These are phyloP conservation scores for Sebastes steindachneri DNA, from an alignment of 2,797 vertebrate genomes.

Conservation along the genomic window DNA sequence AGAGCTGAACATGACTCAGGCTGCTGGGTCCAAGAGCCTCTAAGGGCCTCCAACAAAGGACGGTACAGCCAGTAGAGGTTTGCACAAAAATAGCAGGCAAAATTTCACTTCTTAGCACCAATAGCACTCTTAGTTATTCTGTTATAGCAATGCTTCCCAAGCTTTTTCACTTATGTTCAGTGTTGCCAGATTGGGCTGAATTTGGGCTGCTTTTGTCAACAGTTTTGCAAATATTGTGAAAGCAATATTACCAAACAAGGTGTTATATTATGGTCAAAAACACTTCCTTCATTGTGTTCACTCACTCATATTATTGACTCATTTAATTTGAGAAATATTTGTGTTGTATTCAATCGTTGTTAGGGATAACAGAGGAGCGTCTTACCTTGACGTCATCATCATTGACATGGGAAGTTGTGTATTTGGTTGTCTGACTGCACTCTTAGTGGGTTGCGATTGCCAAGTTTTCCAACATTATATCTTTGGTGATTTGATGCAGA, in stretches of 20 bases:
- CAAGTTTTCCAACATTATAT: too few species aligned
- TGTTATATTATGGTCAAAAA: background rate
- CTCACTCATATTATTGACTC: background rate
- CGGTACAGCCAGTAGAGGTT: background rate
- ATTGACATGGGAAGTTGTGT: background rate
- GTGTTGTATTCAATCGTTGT: background rate
- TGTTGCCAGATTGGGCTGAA: background rate
- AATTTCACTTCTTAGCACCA: background rate
- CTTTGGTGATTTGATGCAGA: too few species aligned
- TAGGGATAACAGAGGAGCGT: background rate
- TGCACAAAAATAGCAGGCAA: background rate
- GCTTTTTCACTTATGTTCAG: background rate
- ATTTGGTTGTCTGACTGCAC: background rate
- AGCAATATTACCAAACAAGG: background rate
- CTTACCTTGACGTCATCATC: background rate
- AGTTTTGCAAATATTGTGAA: background rate
- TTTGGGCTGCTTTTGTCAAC: background rate
- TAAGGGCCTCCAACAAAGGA: background rate
- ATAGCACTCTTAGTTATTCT: background rate
- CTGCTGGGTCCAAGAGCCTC: background rate
- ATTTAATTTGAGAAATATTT: too few species aligned
- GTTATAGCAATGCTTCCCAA: too few species aligned
- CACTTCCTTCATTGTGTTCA: background rate
- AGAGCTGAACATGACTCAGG: constrained; percentile 30
- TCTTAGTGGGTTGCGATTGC: too few species aligned